Evolutionary conservation across 2,113 vertebrate genomes (phyloP), one percentile per base, ranked within the genome.

Genomic region (Gnathonemus echidnorhynchus): DNA sequence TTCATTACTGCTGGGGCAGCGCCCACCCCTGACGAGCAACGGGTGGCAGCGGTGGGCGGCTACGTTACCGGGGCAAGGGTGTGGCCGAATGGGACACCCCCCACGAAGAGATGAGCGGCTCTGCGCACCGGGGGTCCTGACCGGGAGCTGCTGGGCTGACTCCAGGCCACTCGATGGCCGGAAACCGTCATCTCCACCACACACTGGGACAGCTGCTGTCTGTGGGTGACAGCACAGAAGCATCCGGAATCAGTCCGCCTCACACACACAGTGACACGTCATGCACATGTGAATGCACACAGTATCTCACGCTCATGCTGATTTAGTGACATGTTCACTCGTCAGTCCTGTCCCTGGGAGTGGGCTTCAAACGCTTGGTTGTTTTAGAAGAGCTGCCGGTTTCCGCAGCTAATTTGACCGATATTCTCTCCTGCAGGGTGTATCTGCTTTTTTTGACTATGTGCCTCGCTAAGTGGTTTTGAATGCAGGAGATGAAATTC

Each of bases 161-260:
- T 96, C 92, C 87, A 91, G 91, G 95, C 92, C 90, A 74, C 88
- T 53, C 91, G 84, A 89, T 92, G 91, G 27, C 93, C 94, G 89
- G 92, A 90, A 80, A 97, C 0, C 0, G 93, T 94, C 50, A 98
- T 87, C 90, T 97, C 95, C 83, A 95, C 96, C 90, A 96, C 95
- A 92, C 97, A 97, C 0, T 96, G 96, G 87, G 92, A 90, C 91
- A 97, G 87, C 66, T 91, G 52, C 92, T 97, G 96, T 92, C 97
- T 98, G 91, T 9, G 91, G 90, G 93, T 91, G 92, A 49, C 27
- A 39, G 45, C 5, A 77, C 35, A 89, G n/a, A 58, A 87, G 4
- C 1, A 52, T 89, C 48, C 86, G 17, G n/a, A 19, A 89, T 9
- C n/a, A 17, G 15, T 46, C 42, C 13, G 45, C 15, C 35, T 7